Percentiles rank a stretch among this genome's conserved stretches.
Conservation (phyloP, 2,113 vertebrate genomes). For the Theropithecus gelada region DNA sequence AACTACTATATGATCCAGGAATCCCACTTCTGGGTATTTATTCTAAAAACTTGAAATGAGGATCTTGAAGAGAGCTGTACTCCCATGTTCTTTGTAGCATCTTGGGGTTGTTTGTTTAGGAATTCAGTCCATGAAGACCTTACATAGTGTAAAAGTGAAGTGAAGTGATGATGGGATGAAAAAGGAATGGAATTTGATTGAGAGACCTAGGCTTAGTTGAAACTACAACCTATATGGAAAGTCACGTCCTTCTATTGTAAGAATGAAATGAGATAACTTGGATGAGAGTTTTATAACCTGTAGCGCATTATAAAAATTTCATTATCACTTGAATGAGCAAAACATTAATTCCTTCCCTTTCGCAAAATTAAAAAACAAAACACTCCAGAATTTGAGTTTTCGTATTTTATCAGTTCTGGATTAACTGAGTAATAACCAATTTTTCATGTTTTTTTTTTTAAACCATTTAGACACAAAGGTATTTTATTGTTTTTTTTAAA, state of each 20-base stretch:
- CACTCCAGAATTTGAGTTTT: not conserved
- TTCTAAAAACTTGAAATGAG: not conserved
- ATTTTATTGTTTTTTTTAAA: not conserved
- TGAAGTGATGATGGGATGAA: not conserved
- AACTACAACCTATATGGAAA: not conserved
- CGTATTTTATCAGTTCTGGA: not conserved
- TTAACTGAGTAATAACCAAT: not conserved
- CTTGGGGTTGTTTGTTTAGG: not conserved
- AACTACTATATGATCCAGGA: not conserved
- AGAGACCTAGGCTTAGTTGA: not conserved
- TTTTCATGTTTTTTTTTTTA: not conserved
- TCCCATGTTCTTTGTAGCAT: not conserved
- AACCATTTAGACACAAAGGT: not conserved
- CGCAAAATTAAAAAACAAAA: not conserved
- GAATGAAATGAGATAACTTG: not conserved
- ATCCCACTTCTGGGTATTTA: not conserved
- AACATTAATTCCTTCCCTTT: not conserved
- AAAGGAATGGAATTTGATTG: not conserved
- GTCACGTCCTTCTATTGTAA: not conserved
- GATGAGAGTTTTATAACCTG: not conserved
- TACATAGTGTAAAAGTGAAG: not conserved
- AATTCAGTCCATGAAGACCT: not conserved
- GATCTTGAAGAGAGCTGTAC: not conserved
- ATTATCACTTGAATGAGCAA: not conserved
- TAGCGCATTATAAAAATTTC: not conserved